Conservation (phyloP, 2,113 vertebrate species). For the Porphyrio hochstetteri region DNA sequence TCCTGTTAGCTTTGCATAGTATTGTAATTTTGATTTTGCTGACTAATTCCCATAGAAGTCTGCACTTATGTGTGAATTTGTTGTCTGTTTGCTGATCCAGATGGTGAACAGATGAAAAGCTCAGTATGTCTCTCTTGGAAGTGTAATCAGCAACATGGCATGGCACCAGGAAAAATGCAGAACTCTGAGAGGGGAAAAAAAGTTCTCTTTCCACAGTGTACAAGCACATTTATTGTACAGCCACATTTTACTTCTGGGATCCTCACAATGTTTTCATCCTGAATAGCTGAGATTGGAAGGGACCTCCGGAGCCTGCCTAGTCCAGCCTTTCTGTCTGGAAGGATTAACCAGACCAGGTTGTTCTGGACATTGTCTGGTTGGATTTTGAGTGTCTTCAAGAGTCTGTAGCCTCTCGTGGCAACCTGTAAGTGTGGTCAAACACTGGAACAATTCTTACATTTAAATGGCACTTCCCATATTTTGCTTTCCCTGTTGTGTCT, state of each 20-base stretch:
- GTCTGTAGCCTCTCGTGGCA: neutral
- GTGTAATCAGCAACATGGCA: neutral
- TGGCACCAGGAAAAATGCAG: neutral
- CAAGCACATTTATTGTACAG: neutral
- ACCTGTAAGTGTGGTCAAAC: too few relatives aligned
- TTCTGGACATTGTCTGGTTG: neutral
- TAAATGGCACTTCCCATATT: neutral
- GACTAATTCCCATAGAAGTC: neutral
- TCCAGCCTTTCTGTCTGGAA: neutral
- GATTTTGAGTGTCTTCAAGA: neutral
- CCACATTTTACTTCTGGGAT: neutral
- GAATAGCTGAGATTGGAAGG: neutral
- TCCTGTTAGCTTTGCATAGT: neutral
- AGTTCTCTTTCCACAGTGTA: neutral
- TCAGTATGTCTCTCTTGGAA: constrained; percentile 42
- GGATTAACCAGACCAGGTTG: neutral
- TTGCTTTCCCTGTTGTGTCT: neutral
- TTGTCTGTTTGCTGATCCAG: constrained; percentile 32
- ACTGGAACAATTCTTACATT: neutral
- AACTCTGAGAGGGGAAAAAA: neutral
- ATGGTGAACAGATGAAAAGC: constrained; percentile 58
- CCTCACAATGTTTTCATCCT: too few relatives aligned
- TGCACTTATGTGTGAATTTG: neutral
- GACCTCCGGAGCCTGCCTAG: neutral
- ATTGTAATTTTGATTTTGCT: neutral